A percentile compares a stretch with the other conserved stretches of the same genome.
phyloP scores from a whole-genome alignment of 2,797 vertebrate species.

The Mycteria americana region DNA sequence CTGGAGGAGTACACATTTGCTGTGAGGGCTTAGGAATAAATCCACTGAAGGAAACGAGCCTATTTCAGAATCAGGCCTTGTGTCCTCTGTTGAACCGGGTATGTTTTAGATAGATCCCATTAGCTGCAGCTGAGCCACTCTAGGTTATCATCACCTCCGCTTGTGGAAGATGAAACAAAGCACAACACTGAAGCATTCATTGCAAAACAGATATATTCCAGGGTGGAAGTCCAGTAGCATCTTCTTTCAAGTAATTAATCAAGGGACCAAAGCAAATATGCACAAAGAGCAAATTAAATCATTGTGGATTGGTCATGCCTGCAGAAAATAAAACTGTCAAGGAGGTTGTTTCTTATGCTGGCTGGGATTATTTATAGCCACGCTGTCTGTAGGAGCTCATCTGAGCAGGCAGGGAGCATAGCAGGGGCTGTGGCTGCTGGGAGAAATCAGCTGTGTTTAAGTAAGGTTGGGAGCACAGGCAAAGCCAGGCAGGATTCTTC shows the following conservation, averaged over 20 bases:
- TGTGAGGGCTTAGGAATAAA: not conserved
- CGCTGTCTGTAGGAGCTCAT: not conserved
- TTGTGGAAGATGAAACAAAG: not conserved
- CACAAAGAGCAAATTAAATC: not conserved
- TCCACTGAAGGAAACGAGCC: not conserved
- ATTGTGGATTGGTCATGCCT: not conserved
- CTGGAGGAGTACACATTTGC: not conserved
- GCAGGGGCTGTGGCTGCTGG: not conserved
- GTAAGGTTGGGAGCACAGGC: not conserved
- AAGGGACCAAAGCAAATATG: not conserved
- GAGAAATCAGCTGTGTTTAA: not conserved
- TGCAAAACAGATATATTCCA: not conserved
- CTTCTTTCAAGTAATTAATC: not conserved
- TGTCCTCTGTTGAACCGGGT: not conserved
- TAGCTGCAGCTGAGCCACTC: not conserved
- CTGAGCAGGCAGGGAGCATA: not conserved
- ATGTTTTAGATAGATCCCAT: not conserved
- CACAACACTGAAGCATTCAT: not conserved
- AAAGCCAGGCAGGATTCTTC: not conserved
- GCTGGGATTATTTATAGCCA: slow-evolving; percentile 21
- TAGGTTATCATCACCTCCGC: not conserved
- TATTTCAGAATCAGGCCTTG: not conserved
- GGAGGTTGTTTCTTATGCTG: not conserved
- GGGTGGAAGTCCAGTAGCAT: not conserved
- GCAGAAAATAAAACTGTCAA: slow-evolving; percentile 14